Evolutionary conservation across 2,113 vertebrate species (phyloP), one percentile per base, ranked within the genome.

Genomic region (Mormoops blainvillei): DNA sequence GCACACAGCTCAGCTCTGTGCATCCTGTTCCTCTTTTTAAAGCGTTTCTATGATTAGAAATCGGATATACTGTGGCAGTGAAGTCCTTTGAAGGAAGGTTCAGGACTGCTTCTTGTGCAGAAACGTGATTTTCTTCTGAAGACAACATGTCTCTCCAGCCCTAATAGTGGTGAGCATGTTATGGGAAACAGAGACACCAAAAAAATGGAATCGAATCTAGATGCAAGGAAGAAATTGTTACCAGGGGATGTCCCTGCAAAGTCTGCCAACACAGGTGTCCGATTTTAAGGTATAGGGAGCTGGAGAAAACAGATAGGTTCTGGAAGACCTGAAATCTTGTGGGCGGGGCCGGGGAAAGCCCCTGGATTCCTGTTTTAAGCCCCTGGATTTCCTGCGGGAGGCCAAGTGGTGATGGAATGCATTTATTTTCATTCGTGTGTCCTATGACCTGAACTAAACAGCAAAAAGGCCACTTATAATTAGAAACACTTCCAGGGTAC

Each of bases 1-100:
- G 14, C 67, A 36, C 61, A 1, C 11, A 3, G 4, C 38, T 96
- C 82, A 45, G 38, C 14, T 65, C 19, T 70, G 28, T n/a, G 14
- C n/a, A 33, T 65, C 1, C 63, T 56, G 43, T 38, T 41, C n/a
- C 36, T 33, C 52, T 1, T 0, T 0, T 76, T 63, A 26, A 10
- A 36, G 38, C 19, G 31, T n/a, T 86, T 67, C 3, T 67, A 11
- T 94, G 93, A 93, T 98, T 73, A 67, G n/a, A 65, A 38, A 68
- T 67, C 15, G 16, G 76, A 41, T 38, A 38, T 28, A 92, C 3
- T 16, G 65, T 13, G 63, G 82, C 2, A 6, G 20, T 9, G 22
- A 22, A 12, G 28, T 45, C 56, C 28, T 20, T 87, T 77, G 50
- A 4, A 74, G n/a, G 71, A 88, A 91, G 78, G 14, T n/a, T 86